phyloP scores from a whole-genome alignment of 2,888 invertebrate genomes.

The Mythimna pallens region DNA sequence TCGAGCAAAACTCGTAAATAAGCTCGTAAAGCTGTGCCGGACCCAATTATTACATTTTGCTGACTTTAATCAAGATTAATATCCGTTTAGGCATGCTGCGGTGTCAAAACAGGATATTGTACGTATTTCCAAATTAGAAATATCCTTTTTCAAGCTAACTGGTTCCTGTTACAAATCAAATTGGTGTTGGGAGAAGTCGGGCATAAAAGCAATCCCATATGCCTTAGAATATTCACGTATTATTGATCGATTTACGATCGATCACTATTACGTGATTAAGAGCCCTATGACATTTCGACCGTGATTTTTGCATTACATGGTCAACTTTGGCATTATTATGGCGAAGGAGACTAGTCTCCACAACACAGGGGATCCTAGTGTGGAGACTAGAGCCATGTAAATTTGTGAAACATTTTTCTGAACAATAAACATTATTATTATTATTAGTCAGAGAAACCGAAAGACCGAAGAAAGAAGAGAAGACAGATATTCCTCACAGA shows the following conservation, averaged over 20 bases:
- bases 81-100: constrained; percentile 69
- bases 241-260: constrained; percentile 47
- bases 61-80: constrained; percentile 85
- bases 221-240: constrained; percentile 36
- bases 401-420: no score
- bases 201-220: constrained; percentile 38
- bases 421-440: no score
- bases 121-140: constrained; percentile 60
- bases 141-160: constrained; percentile 50
- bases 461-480: no score
- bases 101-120: constrained; percentile 70
- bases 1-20: constrained; percentile 82
- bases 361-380: no score
- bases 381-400: no score
- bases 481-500: no score
- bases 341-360: no score
- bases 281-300: no score
- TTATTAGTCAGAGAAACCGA: no score
- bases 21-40: constrained; percentile 80
- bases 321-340: no score
- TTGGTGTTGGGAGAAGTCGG: constrained; percentile 16
- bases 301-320: no score
- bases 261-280: constrained; percentile 29
- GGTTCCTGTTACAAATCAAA: constrained; percentile 24
- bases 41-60: constrained; percentile 83